phyloP scores from a whole-genome alignment of 2,888 invertebrate species.

The Scrobipalpa atriplicella region DNA sequence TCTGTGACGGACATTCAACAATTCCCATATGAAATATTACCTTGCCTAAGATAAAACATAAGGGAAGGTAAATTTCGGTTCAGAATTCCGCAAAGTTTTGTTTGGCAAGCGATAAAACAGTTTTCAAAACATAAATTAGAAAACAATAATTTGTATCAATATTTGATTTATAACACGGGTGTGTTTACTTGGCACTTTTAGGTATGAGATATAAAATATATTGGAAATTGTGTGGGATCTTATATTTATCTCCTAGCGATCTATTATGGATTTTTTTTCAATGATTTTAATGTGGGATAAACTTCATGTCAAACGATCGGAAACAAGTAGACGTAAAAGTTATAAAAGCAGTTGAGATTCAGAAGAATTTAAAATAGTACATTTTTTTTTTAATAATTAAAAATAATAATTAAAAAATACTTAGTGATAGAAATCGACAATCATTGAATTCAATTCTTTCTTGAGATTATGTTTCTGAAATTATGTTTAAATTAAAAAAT shows the following conservation, averaged over 20 bases:
- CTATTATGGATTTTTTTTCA: too few relatives aligned
- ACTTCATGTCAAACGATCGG: too few relatives aligned
- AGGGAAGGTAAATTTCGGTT: constrained; percentile 13
- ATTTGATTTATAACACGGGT: background rate
- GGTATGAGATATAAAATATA: background rate
- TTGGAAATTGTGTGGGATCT: background rate
- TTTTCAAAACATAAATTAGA: constrained; percentile 20
- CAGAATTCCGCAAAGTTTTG: background rate
- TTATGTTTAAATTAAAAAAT: too few relatives aligned
- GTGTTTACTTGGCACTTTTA: background rate
- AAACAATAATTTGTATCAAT: constrained; percentile 10
- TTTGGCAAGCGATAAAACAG: constrained; percentile 17
- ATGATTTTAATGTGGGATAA: too few relatives aligned
- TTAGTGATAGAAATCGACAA: too few relatives aligned
- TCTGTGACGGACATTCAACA: constrained; percentile 16
- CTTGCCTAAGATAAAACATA: constrained; percentile 21
- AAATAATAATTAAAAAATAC: too few relatives aligned
- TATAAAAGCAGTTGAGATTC: too few relatives aligned
- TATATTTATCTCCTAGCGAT: background rate
- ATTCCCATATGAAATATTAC: constrained; percentile 24
- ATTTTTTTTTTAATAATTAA: too few relatives aligned
- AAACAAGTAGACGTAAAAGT: too few relatives aligned
- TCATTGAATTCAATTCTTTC: too few relatives aligned
- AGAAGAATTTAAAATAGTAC: too few relatives aligned
- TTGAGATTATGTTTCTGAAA: too few relatives aligned